These are phyloP conservation scores for Sparus aurata DNA, from an alignment of 2,797 vertebrate genomes.

Conservation along the genomic window DNA sequence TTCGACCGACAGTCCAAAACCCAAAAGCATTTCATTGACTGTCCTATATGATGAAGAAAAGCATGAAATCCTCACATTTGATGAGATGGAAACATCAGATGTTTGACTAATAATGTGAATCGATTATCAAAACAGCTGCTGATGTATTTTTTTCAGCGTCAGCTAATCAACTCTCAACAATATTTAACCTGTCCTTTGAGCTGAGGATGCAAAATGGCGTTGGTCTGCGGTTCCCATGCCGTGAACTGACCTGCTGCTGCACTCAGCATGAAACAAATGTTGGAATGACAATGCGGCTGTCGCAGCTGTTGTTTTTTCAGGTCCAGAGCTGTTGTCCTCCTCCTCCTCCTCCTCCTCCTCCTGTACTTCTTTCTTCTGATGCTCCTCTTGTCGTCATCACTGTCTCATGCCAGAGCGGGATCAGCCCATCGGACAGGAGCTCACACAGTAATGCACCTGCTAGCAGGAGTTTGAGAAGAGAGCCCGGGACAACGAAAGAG, in stretches of 20 bases:
- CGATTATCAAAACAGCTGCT: neutral
- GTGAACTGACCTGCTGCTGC: slow-evolving; percentile 71
- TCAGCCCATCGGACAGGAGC: slow-evolving; percentile 47
- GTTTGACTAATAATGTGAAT: neutral
- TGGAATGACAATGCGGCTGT: slow-evolving; percentile 74
- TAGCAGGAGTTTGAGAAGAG: slow-evolving; percentile 59
- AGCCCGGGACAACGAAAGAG: slow-evolving; percentile 64
- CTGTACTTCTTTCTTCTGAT: slow-evolving; percentile 57
- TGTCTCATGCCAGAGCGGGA: slow-evolving; percentile 39
- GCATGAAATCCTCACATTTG: neutral
- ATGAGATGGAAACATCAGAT: neutral
- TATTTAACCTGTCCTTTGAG: neutral
- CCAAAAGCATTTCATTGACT: no score
- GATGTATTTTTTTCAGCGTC: neutral
- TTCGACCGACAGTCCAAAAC: no score
- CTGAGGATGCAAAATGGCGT: slow-evolving; percentile 14
- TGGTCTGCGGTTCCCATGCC: slow-evolving; percentile 58
- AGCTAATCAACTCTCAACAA: neutral
- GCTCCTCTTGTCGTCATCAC: slow-evolving; percentile 52
- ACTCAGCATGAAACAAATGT: slow-evolving; percentile 79
- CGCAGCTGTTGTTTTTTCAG: slow-evolving; percentile 88
- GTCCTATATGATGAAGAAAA: no score
- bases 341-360: slow-evolving; percentile 46
- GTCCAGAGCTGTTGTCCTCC: slow-evolving; percentile 68
- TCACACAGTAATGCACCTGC: slow-evolving; percentile 80